Conservation (phyloP, 2,888 invertebrate species). For the Chaitophorus viminalis region DNA sequence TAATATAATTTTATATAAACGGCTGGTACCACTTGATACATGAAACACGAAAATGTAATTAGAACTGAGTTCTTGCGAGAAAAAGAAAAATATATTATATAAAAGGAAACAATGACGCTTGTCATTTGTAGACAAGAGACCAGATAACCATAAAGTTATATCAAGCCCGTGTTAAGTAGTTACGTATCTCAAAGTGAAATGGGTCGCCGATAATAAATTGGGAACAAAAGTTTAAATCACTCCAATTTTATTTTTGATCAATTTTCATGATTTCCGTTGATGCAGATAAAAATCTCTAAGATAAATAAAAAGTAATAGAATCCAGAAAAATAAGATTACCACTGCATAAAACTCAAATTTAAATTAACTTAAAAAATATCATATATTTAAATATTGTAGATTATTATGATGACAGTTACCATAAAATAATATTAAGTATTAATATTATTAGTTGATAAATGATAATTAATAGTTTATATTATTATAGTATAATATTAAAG, state of each 20-base stretch:
- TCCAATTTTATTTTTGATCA: background rate
- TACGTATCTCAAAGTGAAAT: background rate
- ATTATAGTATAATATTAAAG: no score
- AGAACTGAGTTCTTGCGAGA: background rate
- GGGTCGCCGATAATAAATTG: background rate
- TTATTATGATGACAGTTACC: no score
- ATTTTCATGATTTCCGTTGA: background rate
- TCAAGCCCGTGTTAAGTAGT: background rate
- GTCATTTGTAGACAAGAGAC: background rate
- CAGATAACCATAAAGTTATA: background rate
- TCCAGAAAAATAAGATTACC: no score
- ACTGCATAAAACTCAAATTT: no score
- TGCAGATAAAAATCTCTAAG: no score
- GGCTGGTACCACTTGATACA: background rate
- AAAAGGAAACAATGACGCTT: background rate
- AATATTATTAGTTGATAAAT: no score
- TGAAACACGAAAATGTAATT: background rate
- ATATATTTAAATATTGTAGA: no score
- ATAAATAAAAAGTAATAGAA: no score
- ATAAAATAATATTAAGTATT: no score
- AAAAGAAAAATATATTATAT: background rate
- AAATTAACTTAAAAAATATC: no score
- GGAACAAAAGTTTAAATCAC: background rate
- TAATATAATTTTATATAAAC: background rate
- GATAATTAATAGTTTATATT: no score